phyloP scores from a whole-genome alignment of 2,113 vertebrate genomes.

The Junco hyemalis region DNA sequence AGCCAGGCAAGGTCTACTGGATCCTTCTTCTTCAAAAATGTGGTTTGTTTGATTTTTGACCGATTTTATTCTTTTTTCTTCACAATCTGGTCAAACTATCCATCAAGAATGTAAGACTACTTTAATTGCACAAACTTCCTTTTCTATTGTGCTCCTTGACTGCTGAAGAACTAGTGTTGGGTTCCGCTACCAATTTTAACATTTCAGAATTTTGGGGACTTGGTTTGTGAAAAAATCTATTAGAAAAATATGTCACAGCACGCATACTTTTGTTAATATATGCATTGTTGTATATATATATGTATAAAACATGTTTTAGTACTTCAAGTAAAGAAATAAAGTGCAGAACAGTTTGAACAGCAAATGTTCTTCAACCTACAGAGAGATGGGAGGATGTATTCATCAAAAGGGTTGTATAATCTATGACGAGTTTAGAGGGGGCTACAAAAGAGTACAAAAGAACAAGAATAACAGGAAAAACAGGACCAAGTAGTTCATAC shows the following conservation, averaged over 20 bases:
- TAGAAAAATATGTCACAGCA: neutral
- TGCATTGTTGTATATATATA: neutral
- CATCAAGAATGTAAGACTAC: neutral
- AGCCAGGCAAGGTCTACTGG: neutral
- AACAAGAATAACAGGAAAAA: neutral
- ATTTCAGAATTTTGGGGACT: neutral
- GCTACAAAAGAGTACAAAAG: neutral
- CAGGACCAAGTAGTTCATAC: neutral
- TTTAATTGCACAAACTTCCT: neutral
- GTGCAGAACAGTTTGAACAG: neutral
- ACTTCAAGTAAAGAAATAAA: neutral
- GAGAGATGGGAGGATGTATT: neutral
- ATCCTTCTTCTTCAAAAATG: neutral
- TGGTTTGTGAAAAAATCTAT: neutral
- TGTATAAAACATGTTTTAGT: neutral
- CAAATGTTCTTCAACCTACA: conserved; percentile 23
- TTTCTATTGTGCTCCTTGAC: neutral
- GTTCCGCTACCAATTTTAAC: neutral
- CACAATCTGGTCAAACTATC: neutral
- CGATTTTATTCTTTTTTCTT: neutral
- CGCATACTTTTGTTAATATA: neutral
- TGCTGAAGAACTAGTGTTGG: neutral
- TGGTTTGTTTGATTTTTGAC: neutral
- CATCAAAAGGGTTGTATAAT: neutral
- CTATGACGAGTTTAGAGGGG: neutral